These are phyloP conservation scores for Condylostylus longicornis DNA, from an alignment of 1,140 invertebrate genomes.

Conservation along the genomic window DNA sequence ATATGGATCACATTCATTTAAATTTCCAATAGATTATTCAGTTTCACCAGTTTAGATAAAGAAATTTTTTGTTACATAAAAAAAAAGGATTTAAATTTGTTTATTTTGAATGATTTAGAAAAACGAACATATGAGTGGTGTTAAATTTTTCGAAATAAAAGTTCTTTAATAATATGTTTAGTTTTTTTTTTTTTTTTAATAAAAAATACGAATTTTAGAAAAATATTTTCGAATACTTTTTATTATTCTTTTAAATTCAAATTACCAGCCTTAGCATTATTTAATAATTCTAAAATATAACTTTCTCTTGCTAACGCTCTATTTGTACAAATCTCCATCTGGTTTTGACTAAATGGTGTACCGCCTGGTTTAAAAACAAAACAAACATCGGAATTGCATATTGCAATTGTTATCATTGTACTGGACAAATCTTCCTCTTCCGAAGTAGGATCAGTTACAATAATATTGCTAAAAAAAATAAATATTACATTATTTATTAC, in stretches of 20 bases:
- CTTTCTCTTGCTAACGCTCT: conserved; percentile 1
- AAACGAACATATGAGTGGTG: too few species aligned
- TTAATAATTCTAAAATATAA: background rate
- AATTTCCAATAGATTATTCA: conserved; percentile 81
- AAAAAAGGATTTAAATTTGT: too few species aligned
- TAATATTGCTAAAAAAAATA: conserved; percentile 2
- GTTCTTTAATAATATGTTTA: too few species aligned
- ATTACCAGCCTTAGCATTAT: too few species aligned
- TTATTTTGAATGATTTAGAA: too few species aligned
- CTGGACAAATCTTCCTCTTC: conserved; percentile 7
- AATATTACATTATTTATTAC: too few species aligned
- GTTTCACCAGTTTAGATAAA: conserved; percentile 24
- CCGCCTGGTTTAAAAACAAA: conserved; percentile 31
- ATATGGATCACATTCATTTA: conserved; percentile 67
- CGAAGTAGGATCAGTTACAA: conserved; percentile 4
- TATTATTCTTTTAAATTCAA: too few species aligned
- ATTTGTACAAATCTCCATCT: conserved; percentile 22
- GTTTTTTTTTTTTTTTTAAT: too few species aligned
- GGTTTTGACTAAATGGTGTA: conserved; percentile 19
- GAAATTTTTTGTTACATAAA: too few species aligned
- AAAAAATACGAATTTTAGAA: too few species aligned
- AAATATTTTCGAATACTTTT: too few species aligned
- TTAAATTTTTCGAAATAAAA: too few species aligned
- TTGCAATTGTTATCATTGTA: conserved; percentile 23
- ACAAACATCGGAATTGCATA: conserved; percentile 24